Conservation (phyloP, 1,140 invertebrate genomes). For the Leptoteleia sp. region DNA sequence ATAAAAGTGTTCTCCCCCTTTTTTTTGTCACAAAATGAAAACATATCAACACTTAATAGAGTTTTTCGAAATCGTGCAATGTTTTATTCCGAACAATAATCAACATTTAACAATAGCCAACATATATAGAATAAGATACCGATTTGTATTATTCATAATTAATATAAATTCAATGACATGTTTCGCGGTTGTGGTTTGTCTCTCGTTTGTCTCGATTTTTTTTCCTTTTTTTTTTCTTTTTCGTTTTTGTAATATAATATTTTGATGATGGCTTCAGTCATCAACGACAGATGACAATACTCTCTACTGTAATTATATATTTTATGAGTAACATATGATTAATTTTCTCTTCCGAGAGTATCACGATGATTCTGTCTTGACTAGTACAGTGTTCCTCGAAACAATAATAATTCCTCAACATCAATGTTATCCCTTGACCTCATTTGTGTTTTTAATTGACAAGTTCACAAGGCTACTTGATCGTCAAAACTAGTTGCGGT, state of each 20-base stretch:
- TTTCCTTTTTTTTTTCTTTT: too few species aligned
- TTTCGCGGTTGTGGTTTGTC: conserved; percentile 62
- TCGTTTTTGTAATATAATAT: conserved; percentile 56
- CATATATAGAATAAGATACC: conserved; percentile 81
- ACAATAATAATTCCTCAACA: conserved; percentile 53
- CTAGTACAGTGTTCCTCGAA: conserved; percentile 76
- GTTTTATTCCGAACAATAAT: conserved; percentile 78
- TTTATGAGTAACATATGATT: conserved; percentile 58
- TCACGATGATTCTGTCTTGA: conserved; percentile 63
- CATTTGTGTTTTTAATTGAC: conserved; percentile 65
- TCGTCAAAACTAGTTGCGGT: conserved; percentile 33
- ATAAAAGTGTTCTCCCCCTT: too few species aligned
- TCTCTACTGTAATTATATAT: conserved; percentile 55
- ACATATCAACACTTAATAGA: too few species aligned
- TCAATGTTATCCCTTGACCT: conserved; percentile 72
- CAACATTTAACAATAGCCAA: conserved; percentile 82
- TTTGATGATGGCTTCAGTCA: conserved; percentile 61
- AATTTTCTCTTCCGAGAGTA: conserved; percentile 56
- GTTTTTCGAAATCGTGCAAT: conserved; percentile 63
- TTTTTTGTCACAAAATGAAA: too few species aligned
- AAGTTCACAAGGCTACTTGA: conserved; percentile 65
- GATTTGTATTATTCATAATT: conserved; percentile 75
- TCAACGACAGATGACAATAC: conserved; percentile 55
- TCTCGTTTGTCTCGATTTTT: conserved; percentile 55
- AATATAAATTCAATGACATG: conserved; percentile 70